Conservation (phyloP, 37 sponge, comb jelly and placozoan genomes). For the Corticium candelabrum region DNA sequence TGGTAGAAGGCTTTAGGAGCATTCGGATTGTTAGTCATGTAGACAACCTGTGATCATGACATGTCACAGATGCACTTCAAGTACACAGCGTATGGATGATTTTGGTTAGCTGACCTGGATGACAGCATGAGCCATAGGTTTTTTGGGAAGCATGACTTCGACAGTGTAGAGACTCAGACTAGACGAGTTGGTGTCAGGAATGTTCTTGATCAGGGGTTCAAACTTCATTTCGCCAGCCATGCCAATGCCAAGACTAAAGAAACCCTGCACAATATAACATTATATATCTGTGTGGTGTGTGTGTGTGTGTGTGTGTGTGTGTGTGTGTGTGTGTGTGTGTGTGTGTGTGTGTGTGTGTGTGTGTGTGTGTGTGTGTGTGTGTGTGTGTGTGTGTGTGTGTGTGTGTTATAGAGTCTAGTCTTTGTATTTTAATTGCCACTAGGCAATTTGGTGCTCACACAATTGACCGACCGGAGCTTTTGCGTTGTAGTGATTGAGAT, state of each 20-base stretch:
- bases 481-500: slow-evolving; percentile 59
- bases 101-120: too few relatives aligned
- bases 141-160: too few relatives aligned
- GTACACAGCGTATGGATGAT: too few relatives aligned
- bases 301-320: slow-evolving; percentile 6
- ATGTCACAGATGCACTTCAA: too few relatives aligned
- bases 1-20: slow-evolving; percentile 79
- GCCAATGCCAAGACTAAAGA: neutral
- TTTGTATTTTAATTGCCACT: too few relatives aligned
- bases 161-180: too few relatives aligned
- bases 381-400: neutral
- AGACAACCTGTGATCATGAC: slow-evolving; percentile 35
- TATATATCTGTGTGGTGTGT: neutral
- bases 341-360: slow-evolving; percentile 11
- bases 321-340: slow-evolving; percentile 13
- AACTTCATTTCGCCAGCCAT: neutral
- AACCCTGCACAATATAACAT: too few relatives aligned
- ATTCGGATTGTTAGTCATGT: slow-evolving; percentile 60
- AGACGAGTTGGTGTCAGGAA: too few relatives aligned
- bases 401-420: too few relatives aligned
- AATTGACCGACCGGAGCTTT: slow-evolving; percentile 33
- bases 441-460: too few relatives aligned
- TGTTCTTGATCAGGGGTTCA: too few relatives aligned
- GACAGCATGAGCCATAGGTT: too few relatives aligned
- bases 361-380: neutral